Percentiles rank a stretch among this genome's conserved stretches.
Conservation (phyloP, 1,140 invertebrate genomes). For the Artemia franciscana region DNA sequence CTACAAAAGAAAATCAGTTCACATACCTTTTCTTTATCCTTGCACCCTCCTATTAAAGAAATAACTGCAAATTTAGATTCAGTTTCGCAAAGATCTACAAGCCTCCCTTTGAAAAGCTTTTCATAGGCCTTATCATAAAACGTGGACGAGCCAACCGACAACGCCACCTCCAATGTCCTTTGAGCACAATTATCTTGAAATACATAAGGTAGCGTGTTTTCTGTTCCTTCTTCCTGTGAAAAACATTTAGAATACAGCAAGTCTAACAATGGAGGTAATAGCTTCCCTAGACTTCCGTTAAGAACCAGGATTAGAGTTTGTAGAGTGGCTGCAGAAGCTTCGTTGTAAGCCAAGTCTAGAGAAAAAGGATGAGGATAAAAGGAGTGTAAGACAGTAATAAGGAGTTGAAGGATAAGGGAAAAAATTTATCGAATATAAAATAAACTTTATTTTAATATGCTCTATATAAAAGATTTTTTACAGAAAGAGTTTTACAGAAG, state of each 20-base stretch:
- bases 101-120: conserved; percentile 33
- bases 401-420: too few relatives aligned
- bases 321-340: conserved; percentile 21
- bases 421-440: too few relatives aligned
- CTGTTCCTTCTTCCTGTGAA: neutral
- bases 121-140: conserved; percentile 33
- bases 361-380: neutral
- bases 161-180: conserved; percentile 37
- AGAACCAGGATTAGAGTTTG: neutral
- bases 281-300: neutral
- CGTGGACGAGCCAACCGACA: conserved; percentile 34
- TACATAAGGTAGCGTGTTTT: conserved; percentile 13
- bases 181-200: conserved; percentile 30
- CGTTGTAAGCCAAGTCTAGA: conserved; percentile 1
- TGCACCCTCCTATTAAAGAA: conserved; percentile 37
- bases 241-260: conserved; percentile 12
- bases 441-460: too few relatives aligned
- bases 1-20: too few relatives aligned
- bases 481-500: too few relatives aligned
- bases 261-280: conserved; percentile 14
- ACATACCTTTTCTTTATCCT: conserved; percentile 32
- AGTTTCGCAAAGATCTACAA: conserved; percentile 32
- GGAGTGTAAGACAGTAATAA: too few relatives aligned
- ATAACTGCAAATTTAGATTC: conserved; percentile 51
- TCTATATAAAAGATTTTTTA: too few relatives aligned